Evolutionary conservation across 2,797 vertebrate genomes (phyloP), one percentile per base, ranked within the genome.

Genomic region (Spea hammondii): DNA sequence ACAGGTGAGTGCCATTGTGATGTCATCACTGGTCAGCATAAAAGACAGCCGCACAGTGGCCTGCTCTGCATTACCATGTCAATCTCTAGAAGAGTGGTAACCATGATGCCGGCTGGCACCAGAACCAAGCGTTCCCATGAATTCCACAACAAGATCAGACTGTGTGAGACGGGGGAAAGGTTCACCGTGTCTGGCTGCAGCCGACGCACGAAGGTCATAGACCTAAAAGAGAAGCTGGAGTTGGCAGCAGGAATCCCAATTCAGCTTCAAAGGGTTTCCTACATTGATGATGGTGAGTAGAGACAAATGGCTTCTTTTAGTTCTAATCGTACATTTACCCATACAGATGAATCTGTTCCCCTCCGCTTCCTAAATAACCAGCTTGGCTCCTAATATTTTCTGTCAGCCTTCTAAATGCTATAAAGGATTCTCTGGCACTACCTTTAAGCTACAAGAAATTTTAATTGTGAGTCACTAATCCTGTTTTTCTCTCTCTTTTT

Each of bases 281-380:
- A 74, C 32, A 46, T 79, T 46, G 78, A 79, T 75, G 78, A 70
- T 53, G 78, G 78, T 79, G 72, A 70, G 32, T 1, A 32, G 32
- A 32, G 32, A 32, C 32, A 32, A 32, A 32, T 3, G 32, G 32
- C 32, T 32, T 32, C 2, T 17, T 17, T 17, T 17, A 17, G 0
- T 32, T 32, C 32, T 32, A 32, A 32, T 32, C 1, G 32, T 32
- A 32, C 32, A 32, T 32, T 32, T 32, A 32, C 32, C 32, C 32
- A 2, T 32, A 32, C 32, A 32, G 2, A 32, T 32, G 32, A 32
- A 32, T 32, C 32, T 3, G 32, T 32, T 32, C 32, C 32, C 2
- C 32, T 32, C 32, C 2, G 32, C 32, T 32, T 32, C 32, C 32
- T 32, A 32, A 32, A 32, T 32, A 32, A 32, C 32, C 32, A 32